Percentiles rank a stretch among this genome's conserved stretches.
phyloP scores from a whole-genome alignment of 2,797 vertebrate genomes.

The Cyprinodon diabolis region DNA sequence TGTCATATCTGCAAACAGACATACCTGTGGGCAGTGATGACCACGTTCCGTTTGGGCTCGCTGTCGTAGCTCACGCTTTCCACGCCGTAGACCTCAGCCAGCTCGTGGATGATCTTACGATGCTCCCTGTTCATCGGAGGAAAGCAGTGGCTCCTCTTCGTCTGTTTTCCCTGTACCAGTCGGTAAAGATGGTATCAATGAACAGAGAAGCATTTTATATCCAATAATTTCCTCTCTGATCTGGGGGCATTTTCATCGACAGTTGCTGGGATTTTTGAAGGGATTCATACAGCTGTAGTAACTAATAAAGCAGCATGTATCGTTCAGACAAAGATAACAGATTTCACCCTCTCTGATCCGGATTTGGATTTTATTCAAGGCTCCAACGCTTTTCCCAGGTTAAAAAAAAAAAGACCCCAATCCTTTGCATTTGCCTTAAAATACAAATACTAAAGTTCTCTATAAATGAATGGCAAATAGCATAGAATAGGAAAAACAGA shows the following conservation, averaged over 20 bases:
- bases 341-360: not conserved
- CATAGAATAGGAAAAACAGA: too few relatives aligned
- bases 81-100: slow-evolving; percentile 91
- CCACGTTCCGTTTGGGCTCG: slow-evolving; percentile 96
- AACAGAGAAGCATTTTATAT: not conserved
- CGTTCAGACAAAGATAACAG: not conserved
- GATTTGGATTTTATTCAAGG: not conserved
- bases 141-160: slow-evolving; percentile 92
- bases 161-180: slow-evolving; percentile 87
- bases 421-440: not conserved
- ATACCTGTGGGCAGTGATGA: slow-evolving; percentile 87
- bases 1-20: not conserved
- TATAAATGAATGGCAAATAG: not conserved
- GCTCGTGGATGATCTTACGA: slow-evolving; percentile 92
- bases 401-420: not conserved
- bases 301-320: not conserved
- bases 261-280: not conserved
- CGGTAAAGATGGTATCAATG: not conserved
- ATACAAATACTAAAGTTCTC: not conserved
- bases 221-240: not conserved
- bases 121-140: slow-evolving; percentile 97
- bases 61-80: slow-evolving; percentile 98
- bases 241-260: not conserved
- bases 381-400: not conserved
- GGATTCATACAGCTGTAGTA: not conserved